phyloP scores from a whole-genome alignment of 1,140 invertebrate species.

The Phenacoccus solenopsis region DNA sequence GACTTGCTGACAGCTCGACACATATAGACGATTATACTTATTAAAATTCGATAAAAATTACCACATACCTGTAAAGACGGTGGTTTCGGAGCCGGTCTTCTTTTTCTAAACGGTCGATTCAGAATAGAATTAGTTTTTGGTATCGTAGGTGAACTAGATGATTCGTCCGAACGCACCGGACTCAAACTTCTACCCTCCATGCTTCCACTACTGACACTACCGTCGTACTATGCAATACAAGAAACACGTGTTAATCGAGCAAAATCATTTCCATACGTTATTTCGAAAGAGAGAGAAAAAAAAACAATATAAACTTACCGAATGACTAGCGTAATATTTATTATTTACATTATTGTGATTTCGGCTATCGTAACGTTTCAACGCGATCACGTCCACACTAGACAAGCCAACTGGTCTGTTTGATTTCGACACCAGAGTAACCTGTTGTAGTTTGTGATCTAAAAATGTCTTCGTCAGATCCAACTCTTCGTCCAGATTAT shows the following conservation, averaged over 20 bases:
- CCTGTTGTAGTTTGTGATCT: constrained; percentile 52
- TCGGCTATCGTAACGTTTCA: not conserved
- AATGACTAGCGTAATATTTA: constrained; percentile 3
- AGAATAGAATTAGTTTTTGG: constrained; percentile 31
- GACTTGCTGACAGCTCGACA: too few relatives aligned
- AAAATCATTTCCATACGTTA: too few relatives aligned
- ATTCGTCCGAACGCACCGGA: constrained; percentile 37
- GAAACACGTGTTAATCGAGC: too few relatives aligned
- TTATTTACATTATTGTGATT: not conserved
- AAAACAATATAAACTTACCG: too few relatives aligned
- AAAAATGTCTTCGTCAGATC: constrained; percentile 42
- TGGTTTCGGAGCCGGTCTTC: constrained; percentile 46
- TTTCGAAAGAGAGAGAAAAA: too few relatives aligned
- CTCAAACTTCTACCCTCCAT: constrained; percentile 38
- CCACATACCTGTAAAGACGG: constrained; percentile 30
- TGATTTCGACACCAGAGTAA: constrained; percentile 44
- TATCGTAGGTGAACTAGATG: constrained; percentile 34
- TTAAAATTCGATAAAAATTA: too few relatives aligned
- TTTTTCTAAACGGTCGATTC: constrained; percentile 38
- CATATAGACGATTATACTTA: too few relatives aligned
- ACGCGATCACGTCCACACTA: constrained; percentile 21
- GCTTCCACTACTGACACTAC: constrained; percentile 39
- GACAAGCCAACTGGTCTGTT: constrained; percentile 40
- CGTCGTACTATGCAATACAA: constrained; percentile 34
- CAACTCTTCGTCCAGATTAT: constrained; percentile 46